Evolutionary conservation across 23 tunicate genomes (phyloP).

Genomic region (Halocynthia roretzi): DNA sequence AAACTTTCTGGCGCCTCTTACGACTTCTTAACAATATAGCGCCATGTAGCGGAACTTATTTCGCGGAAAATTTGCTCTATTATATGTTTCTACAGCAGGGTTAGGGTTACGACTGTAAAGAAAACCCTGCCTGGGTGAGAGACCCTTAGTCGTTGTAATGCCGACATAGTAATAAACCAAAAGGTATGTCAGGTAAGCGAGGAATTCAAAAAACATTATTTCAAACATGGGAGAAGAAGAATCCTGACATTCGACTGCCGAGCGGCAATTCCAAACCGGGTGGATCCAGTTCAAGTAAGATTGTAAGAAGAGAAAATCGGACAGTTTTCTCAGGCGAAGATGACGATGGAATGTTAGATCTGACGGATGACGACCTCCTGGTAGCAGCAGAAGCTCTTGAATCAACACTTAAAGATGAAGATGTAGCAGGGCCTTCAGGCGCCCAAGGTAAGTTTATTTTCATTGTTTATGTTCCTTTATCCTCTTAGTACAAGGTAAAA

Average conservation of each 20-base stretch:
- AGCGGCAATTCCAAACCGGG: background rate
- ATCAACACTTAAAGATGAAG: background rate
- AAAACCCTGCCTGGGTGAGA: too few species aligned
- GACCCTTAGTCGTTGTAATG: too few species aligned
- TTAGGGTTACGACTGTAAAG: too few species aligned
- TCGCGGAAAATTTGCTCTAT: too few species aligned
- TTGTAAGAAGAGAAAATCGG: background rate
- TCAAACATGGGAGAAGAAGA: slow-evolving; percentile 49
- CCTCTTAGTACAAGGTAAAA: background rate
- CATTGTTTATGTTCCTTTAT: background rate
- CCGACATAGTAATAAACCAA: too few species aligned
- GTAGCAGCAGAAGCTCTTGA: slow-evolving; percentile 59
- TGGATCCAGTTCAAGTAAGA: background rate
- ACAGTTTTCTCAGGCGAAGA: background rate
- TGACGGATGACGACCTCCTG: slow-evolving; percentile 48
- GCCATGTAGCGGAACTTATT: too few species aligned
- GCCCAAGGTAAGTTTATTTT: background rate
- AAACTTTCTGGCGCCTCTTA: too few species aligned
- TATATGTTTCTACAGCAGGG: too few species aligned
- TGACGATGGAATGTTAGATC: slow-evolving; percentile 26
- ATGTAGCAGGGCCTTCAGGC: background rate
- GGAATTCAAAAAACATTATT: slow-evolving; percentile 54
- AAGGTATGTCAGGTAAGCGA: too few species aligned
- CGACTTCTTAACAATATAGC: too few species aligned
- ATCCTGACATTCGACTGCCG: background rate